Evolutionary conservation across 2,113 vertebrate genomes (phyloP), one percentile per base, ranked within the genome.

Genomic region (Mustela lutreola): DNA sequence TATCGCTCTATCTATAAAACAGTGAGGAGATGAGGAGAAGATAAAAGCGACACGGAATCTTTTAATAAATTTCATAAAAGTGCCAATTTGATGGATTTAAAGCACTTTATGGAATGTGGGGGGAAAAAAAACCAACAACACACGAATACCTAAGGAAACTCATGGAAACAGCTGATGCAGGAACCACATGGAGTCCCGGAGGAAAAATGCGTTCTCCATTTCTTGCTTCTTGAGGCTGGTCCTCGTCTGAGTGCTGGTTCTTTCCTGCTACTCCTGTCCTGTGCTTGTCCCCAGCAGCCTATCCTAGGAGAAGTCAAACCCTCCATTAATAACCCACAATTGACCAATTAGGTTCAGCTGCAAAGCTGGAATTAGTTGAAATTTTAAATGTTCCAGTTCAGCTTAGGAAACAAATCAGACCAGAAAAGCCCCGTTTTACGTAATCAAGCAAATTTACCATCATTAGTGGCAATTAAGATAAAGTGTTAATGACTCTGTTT

Each of bases 401-500:
- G 62, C 15, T 94, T 90, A 97, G 90, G 97, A 94, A 97, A 83
- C 79, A 91, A 82, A 98, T 78, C 48, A 94, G 78, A 78, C 95
- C 70, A 96, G 92, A 97, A 98, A 98, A 96, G 90, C 67, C 89
- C 86, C 26, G 0, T 60, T 95, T 98, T 91, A 91, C 1, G 14
- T 95, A 96, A 97, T 95, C 63, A 92, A 89, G 96, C 75, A 87
- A 87, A 98, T 98, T 96, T 87, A 97, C 84, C 90, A 24, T 96
- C 95, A 98, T 98, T 96, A 98, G 79, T 80, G 96, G 92, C 93
- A 97, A 97, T 98, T 98, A 98, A 98, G 98, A 97, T 97, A 92
- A 97, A 94, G 92, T 62, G 90, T 84, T 98, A 98, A 97, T 95
- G 92, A 97, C 93, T 97, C 65, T 95, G 96, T 97, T 98, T 98